phyloP scores from a whole-genome alignment of 2,113 vertebrate genomes.

The Corythornis madagascariensis region DNA sequence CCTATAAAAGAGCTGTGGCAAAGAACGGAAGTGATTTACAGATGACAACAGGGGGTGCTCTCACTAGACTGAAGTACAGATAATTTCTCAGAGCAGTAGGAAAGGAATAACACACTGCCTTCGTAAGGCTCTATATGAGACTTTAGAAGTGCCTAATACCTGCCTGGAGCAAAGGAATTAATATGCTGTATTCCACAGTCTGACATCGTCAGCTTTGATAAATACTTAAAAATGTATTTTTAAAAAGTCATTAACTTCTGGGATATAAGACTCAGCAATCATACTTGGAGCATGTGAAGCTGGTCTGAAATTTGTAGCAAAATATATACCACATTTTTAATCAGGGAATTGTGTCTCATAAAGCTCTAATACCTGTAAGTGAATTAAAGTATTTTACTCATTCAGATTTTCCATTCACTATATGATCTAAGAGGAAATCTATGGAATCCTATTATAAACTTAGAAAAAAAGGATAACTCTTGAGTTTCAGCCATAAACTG shows the following conservation, averaged over 20 bases:
- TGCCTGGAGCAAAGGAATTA: slow-evolving; percentile 86
- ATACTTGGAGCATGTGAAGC: slow-evolving; percentile 68
- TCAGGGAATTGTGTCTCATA: slow-evolving; percentile 77
- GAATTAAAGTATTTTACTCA: slow-evolving; percentile 74
- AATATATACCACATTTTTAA: slow-evolving; percentile 78
- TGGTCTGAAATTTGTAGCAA: slow-evolving; percentile 74
- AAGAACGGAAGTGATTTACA: slow-evolving; percentile 80
- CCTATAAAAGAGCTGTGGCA: slow-evolving; percentile 81
- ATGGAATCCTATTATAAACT: slow-evolving; percentile 82
- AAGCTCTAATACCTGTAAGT: slow-evolving; percentile 75
- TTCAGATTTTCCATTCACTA: slow-evolving; percentile 77
- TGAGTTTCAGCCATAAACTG: slow-evolving; percentile 85
- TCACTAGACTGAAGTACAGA: slow-evolving; percentile 81
- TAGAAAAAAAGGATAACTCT: slow-evolving; percentile 74
- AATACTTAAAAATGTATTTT: slow-evolving; percentile 88
- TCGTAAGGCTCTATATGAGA: slow-evolving; percentile 77
- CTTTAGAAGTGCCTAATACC: slow-evolving; percentile 85
- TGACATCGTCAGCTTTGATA: slow-evolving; percentile 85
- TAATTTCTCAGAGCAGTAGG: slow-evolving; percentile 79
- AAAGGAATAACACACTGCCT: slow-evolving; percentile 79
- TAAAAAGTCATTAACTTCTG: slow-evolving; percentile 84
- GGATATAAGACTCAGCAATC: slow-evolving; percentile 73
- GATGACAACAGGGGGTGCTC: slow-evolving; percentile 84
- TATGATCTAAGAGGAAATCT: slow-evolving; percentile 76
- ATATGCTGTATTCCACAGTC: slow-evolving; percentile 78